Evolutionary conservation across 2,888 invertebrate species (phyloP).

Genomic region (Polia nebulosa): DNA sequence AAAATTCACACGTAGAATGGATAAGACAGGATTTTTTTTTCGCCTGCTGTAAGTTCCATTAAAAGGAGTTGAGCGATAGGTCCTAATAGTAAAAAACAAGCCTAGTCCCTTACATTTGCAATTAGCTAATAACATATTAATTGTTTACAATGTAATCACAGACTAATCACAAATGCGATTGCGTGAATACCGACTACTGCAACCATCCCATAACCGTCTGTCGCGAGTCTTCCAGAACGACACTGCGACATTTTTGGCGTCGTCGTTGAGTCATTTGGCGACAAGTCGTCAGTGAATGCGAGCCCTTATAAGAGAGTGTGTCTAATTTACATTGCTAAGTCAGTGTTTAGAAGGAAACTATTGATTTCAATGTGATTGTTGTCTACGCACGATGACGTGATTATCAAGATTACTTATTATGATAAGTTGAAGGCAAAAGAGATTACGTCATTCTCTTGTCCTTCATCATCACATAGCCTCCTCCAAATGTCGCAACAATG

Average conservation of each 20-base stretch:
- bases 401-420: not conserved
- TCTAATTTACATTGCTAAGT: constrained; percentile 44
- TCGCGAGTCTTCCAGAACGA: constrained; percentile 36
- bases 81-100: no score
- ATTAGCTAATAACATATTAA: not conserved
- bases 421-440: not conserved
- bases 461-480: no score
- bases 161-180: constrained; percentile 1
- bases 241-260: constrained; percentile 14
- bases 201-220: constrained; percentile 7
- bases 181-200: not conserved
- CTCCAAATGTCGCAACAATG: no score
- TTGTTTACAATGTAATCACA: not conserved
- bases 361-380: constrained; percentile 45
- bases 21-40: no score
- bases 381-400: constrained; percentile 18
- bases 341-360: constrained; percentile 35
- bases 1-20: no score
- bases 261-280: constrained; percentile 36
- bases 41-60: no score
- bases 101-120: no score
- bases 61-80: no score
- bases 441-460: no score
- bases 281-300: constrained; percentile 24
- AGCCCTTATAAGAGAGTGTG: constrained; percentile 27